Percentiles rank a stretch among this genome's conserved stretches.
These are phyloP conservation scores for Macquaria australasica DNA, from an alignment of 2,113 vertebrate species.

Conservation along the genomic window DNA sequence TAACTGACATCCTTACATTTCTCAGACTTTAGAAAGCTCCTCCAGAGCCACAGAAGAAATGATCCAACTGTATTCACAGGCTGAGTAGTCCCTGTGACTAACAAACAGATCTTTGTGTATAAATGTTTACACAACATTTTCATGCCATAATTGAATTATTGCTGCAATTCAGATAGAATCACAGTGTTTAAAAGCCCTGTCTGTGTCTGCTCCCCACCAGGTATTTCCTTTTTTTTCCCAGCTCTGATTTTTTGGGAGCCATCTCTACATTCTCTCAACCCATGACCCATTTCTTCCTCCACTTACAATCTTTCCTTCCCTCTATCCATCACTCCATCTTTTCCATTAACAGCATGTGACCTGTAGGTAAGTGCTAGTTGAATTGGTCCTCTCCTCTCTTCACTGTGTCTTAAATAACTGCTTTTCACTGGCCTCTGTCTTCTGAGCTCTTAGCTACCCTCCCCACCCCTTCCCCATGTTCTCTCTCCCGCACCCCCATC, in stretches of 20 bases:
- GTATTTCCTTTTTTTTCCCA: background rate
- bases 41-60: background rate
- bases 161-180: background rate
- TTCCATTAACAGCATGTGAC: conserved; percentile 71
- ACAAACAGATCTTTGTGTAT: background rate
- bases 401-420: conserved; percentile 73
- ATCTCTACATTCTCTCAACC: conserved; percentile 28
- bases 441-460: conserved; percentile 58
- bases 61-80: background rate
- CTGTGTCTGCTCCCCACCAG: background rate
- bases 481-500: background rate
- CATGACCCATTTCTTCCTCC: conserved; percentile 41
- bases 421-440: conserved; percentile 55
- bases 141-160: background rate
- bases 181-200: background rate
- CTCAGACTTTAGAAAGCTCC: background rate
- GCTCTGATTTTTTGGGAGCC: conserved; percentile 34
- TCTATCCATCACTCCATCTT: conserved; percentile 61
- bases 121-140: background rate
- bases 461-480: background rate
- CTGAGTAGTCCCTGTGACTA: background rate
- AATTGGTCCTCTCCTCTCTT: conserved; percentile 52
- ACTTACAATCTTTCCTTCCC: conserved; percentile 44
- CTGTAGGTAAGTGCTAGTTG: conserved; percentile 69
- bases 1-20: background rate